These are phyloP conservation scores for Acropora yongei DNA, from an alignment of 64 coral and sea anemone species.

Conservation along the genomic window DNA sequence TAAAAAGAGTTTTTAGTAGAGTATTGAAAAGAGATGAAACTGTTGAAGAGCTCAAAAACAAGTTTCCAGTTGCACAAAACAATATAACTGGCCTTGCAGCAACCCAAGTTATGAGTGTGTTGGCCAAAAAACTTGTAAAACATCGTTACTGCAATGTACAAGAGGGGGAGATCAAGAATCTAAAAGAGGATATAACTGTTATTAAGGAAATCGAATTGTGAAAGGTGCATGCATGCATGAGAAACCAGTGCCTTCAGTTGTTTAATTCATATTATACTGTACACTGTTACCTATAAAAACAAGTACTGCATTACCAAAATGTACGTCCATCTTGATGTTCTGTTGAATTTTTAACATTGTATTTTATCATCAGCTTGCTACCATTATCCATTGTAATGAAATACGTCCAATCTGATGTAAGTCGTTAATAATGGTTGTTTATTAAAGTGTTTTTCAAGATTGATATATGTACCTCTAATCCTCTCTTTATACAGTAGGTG, in stretches of 20 bases:
- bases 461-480: constrained; percentile 22
- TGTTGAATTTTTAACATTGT: constrained; percentile 21
- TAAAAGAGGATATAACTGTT: constrained; percentile 49
- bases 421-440: constrained; percentile 38
- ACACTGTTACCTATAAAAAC: constrained; percentile 22
- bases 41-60: constrained; percentile 52
- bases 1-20: constrained; percentile 50
- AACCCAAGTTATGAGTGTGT: constrained; percentile 55
- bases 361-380: constrained; percentile 10
- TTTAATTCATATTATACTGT: constrained; percentile 30
- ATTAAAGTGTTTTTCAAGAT: constrained; percentile 39
- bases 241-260: constrained; percentile 36
- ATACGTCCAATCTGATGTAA: constrained; percentile 27
- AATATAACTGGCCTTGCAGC: constrained; percentile 43
- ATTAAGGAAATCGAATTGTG: constrained; percentile 29
- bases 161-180: constrained; percentile 46
- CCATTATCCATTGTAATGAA: constrained; percentile 25
- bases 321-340: neutral
- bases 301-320: constrained; percentile 30
- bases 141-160: constrained; percentile 31
- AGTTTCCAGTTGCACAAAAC: constrained; percentile 49
- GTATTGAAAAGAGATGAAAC: constrained; percentile 62
- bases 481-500: constrained; percentile 33
- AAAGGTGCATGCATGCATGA: constrained; percentile 17
- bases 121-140: constrained; percentile 33